Percentiles rank a stretch among this genome's conserved stretches.
Conservation (phyloP, 1,140 invertebrate species). For the Drosophila busckii region DNA sequence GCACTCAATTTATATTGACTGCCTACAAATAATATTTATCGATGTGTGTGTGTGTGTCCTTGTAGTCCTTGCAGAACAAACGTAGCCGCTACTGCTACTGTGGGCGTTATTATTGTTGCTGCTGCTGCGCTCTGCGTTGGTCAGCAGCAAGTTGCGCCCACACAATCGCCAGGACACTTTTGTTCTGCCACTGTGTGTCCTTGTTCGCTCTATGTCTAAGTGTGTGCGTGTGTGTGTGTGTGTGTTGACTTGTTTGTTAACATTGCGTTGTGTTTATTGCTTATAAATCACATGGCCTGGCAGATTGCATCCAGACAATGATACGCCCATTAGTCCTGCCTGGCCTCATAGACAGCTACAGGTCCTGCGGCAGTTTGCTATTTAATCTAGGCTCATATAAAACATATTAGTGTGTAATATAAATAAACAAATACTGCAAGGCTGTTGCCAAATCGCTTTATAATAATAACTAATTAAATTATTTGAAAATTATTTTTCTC, state of each 20-base stretch:
- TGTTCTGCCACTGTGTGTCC: no score
- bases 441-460: no score
- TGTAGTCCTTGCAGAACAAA: slow-evolving; percentile 18
- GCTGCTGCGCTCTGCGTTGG: slow-evolving; percentile 20
- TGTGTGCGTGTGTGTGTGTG: slow-evolving; percentile 9
- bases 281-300: slow-evolving; percentile 52
- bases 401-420: no score
- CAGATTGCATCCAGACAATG: slow-evolving; percentile 21
- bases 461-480: no score
- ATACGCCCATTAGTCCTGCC: slow-evolving; percentile 23
- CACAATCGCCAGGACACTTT: no score
- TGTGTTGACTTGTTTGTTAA: slow-evolving; percentile 16
- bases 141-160: slow-evolving; percentile 18
- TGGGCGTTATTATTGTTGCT: slow-evolving; percentile 28
- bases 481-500: no score
- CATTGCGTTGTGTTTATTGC: slow-evolving; percentile 53
- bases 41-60: neutral
- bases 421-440: no score
- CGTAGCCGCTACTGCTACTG: slow-evolving; percentile 15
- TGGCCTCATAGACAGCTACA: no score
- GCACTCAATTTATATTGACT: slow-evolving; percentile 50
- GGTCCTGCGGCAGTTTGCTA: no score
- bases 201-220: no score
- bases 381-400: no score
- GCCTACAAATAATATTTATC: slow-evolving; percentile 1